Evolutionary conservation across 2,113 vertebrate species (phyloP).

Genomic region (Notothenia coriiceps): DNA sequence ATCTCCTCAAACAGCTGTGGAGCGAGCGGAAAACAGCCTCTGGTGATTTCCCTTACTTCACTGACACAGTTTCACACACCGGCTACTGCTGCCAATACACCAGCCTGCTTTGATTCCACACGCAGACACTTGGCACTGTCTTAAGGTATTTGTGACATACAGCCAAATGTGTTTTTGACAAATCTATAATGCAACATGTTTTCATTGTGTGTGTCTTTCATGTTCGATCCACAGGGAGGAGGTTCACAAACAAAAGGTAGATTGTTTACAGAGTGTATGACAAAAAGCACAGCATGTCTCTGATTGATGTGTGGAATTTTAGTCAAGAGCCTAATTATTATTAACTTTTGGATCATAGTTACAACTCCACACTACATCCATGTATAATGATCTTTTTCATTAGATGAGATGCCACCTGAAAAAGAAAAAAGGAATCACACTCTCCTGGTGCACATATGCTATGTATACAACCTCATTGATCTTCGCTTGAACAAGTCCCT

Average conservation of each 20-base stretch:
- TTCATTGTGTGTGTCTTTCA: constrained; percentile 47
- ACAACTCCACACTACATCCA: not conserved
- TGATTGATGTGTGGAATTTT: not conserved
- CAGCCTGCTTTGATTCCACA: constrained; percentile 73
- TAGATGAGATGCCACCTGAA: constrained; percentile 58
- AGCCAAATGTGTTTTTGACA: constrained; percentile 76
- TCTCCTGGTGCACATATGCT: constrained; percentile 68
- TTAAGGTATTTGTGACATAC: constrained; percentile 72
- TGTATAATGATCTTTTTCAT: constrained; percentile 56
- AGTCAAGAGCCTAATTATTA: constrained; percentile 21
- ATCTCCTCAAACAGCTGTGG: constrained; percentile 67
- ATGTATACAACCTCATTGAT: constrained; percentile 80
- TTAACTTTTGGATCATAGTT: constrained; percentile 1
- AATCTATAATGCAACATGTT: constrained; percentile 80
- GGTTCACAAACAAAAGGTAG: constrained; percentile 55
- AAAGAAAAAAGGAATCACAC: constrained; percentile 48
- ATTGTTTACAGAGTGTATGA: constrained; percentile 24
- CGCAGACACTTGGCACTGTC: constrained; percentile 72
- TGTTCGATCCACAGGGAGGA: constrained; percentile 52
- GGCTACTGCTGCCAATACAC: constrained; percentile 71
- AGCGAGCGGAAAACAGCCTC: constrained; percentile 62
- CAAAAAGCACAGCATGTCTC: too few species aligned
- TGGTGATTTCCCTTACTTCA: constrained; percentile 62
- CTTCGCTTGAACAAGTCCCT: constrained; percentile 80
- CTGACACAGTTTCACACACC: constrained; percentile 76